phyloP scores from a whole-genome alignment of 37 sponge, comb jelly and placozoan genomes.

The Tethya wilhelma region DNA sequence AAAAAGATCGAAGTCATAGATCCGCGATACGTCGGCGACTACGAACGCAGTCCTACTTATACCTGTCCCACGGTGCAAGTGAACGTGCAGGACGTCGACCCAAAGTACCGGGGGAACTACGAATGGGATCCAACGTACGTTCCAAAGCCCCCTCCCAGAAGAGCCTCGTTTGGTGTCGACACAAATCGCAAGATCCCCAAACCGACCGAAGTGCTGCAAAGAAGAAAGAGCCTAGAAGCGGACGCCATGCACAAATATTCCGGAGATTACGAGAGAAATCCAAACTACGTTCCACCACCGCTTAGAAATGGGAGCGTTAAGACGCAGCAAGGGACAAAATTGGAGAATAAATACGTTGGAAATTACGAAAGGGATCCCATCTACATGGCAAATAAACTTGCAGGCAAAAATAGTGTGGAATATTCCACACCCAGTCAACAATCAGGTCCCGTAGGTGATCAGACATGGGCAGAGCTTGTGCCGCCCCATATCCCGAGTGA shows the following conservation, averaged over 20 bases:
- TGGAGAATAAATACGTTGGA: slow-evolving; percentile 25
- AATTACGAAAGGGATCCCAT: slow-evolving; percentile 40
- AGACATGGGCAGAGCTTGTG: background rate
- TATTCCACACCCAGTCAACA: background rate
- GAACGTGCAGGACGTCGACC: background rate
- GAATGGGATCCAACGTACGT: slow-evolving; percentile 60
- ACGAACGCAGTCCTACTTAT: slow-evolving; percentile 32
- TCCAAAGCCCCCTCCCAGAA: background rate
- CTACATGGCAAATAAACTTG: slow-evolving; percentile 14
- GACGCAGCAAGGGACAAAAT: background rate
- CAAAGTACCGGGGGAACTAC: slow-evolving; percentile 61
- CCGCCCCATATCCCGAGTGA: slow-evolving; percentile 12
- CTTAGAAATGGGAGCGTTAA: background rate
- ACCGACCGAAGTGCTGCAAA: background rate
- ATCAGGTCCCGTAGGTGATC: too few species aligned
- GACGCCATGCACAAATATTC: slow-evolving; percentile 22
- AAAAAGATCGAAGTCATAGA: background rate
- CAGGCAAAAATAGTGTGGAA: background rate
- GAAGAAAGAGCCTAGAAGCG: background rate
- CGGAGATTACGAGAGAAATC: slow-evolving; percentile 45
- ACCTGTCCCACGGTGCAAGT: slow-evolving; percentile 3
- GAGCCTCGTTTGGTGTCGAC: background rate
- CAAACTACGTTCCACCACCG: slow-evolving; percentile 28
- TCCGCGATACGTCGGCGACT: slow-evolving; percentile 24
- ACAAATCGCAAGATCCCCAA: background rate